A percentile compares a stretch with the other conserved stretches of the same genome.
Evolutionary conservation across 2,113 vertebrate genomes (phyloP).

Genomic region (Leucopternis melanops): DNA sequence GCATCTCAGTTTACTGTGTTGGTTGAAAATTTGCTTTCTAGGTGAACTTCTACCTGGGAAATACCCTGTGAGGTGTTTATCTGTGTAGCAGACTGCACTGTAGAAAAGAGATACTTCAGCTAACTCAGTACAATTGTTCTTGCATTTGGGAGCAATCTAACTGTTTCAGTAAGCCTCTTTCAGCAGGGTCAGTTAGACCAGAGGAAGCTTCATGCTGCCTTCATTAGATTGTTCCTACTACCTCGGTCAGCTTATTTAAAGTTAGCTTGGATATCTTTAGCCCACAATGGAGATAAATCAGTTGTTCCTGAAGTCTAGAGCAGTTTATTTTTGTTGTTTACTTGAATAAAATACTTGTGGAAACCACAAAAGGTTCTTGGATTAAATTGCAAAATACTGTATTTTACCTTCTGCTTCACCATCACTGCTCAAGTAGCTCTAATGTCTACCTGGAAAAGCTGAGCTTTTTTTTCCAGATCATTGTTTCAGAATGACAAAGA

Average conservation of each 20-base stretch:
- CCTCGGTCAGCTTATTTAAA: background rate
- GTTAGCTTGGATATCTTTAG: background rate
- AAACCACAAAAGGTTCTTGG: background rate
- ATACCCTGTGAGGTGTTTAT: background rate
- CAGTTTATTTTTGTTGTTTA: background rate
- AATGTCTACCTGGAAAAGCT: background rate
- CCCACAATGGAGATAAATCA: background rate
- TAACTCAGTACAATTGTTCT: background rate
- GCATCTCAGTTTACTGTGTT: background rate
- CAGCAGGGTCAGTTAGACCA: background rate
- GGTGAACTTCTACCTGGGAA: background rate
- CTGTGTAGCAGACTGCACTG: background rate
- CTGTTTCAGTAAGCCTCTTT: background rate
- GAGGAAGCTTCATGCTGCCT: background rate
- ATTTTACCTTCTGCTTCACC: background rate
- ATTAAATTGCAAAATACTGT: background rate
- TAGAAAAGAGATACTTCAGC: background rate
- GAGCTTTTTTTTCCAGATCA: background rate
- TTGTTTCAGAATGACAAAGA: background rate
- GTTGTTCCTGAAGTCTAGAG: background rate
- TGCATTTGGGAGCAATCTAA: background rate
- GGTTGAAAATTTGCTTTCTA: background rate
- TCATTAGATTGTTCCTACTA: background rate
- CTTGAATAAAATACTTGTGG: background rate
- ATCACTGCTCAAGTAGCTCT: background rate